Percentiles rank a stretch among this genome's conserved stretches.
These are phyloP conservation scores for Harpagifer antarcticus DNA, from an alignment of 2,797 vertebrate genomes.

Conservation along the genomic window DNA sequence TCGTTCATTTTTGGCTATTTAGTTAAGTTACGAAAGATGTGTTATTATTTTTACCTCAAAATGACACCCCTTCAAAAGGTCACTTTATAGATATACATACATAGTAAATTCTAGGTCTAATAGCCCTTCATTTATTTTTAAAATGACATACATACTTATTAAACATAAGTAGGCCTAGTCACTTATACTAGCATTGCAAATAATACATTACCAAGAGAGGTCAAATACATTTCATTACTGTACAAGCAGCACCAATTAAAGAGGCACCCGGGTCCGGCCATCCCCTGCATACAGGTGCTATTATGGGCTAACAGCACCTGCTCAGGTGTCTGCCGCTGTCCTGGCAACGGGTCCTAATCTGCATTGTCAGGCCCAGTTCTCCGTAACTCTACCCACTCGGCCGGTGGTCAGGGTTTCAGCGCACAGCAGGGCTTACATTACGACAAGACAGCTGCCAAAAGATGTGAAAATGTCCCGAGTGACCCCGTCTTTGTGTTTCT, in stretches of 20 bases:
- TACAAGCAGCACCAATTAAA: slow-evolving; percentile 27
- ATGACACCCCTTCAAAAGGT: no score
- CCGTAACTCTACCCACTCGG: slow-evolving; percentile 80
- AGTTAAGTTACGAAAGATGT: no score
- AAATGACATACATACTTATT: not conserved
- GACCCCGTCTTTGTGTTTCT: not conserved
- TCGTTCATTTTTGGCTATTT: no score
- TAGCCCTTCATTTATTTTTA: not conserved
- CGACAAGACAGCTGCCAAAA: slow-evolving; percentile 34
- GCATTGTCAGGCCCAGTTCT: slow-evolving; percentile 78
- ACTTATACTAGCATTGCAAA: no score
- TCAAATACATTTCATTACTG: not conserved
- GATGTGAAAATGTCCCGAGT: not conserved
- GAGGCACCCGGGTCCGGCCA: slow-evolving; percentile 22
- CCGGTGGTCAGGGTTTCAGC: slow-evolving; percentile 76
- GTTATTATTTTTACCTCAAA: no score
- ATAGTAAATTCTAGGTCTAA: no score
- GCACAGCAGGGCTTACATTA: slow-evolving; percentile 72
- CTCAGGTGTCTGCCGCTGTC: slow-evolving; percentile 80
- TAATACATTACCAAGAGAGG: no score
- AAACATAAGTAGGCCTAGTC: not conserved
- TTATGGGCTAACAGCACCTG: slow-evolving; percentile 68
- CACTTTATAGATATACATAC: no score
- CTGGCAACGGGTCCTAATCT: slow-evolving; percentile 80
- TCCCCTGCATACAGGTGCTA: slow-evolving; percentile 27